Evolutionary conservation across 1,140 invertebrate genomes (phyloP), one percentile per base, ranked within the genome.

Genomic region (Drosophila subobscura): DNA sequence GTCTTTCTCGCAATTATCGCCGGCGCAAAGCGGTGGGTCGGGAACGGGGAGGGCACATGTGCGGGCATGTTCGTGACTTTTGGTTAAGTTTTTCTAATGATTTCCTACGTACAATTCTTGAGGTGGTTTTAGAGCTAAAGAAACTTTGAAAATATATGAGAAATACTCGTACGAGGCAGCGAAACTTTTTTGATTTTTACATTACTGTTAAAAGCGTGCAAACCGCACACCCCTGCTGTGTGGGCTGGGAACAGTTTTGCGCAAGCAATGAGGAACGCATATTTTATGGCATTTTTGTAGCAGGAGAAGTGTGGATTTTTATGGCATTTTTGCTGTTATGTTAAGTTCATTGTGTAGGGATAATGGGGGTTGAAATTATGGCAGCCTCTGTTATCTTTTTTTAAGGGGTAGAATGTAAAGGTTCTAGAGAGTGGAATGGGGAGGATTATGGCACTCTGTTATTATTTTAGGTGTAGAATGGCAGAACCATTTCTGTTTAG

Each of bases 81-180:
- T 79, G 81, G 74, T 79, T 80, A 66, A 84, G 72, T 79, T 84
- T 68, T 51, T 77, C 64, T 73, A 84, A 76, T 79, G 76, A 85
- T 55, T 79, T 71, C 45, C 23, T 12, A 55, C 22, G 23, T 22
- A 67, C 22, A 20, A 42, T 67, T 67, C 67, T 27, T 6, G 25
- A 23, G 3, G 5, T 20, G 37, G 8, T 60, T 27, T 41, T 20
- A n/a, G 3, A 23, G 3, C 5, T 3, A 44, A 55, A 12, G 8
- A 14, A 55, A 37, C 50, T 40, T 52, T n/a, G 12, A 27, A 45
- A 37, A 40, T 40, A 45, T 25, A 20, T 27, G 5, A 45, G n/a
- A 22, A 40, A n/a, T 16, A 8, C 2, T 41, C n/a, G 7, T 52
- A 52, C 10, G 29, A 22, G 37, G 12, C 5, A 33, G 50, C 6